Evolutionary conservation across 1,140 invertebrate species (phyloP).

Genomic region (Micrasema longulum): DNA sequence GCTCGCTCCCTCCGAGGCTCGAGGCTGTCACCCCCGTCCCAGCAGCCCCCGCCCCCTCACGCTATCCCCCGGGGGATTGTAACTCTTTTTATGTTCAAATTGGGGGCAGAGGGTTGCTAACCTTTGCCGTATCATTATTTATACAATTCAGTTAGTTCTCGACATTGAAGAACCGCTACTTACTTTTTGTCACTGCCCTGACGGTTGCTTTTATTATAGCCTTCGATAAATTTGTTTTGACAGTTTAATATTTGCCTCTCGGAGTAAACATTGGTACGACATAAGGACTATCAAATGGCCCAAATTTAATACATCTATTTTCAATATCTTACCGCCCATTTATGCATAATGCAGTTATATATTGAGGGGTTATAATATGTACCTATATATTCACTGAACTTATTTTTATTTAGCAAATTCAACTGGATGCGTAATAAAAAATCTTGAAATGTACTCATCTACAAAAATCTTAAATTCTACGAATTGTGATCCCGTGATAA

Average conservation of each 20-base stretch:
- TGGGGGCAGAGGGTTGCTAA: slow-evolving; percentile 48
- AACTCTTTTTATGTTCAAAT: slow-evolving; percentile 54
- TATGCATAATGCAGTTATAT: too few relatives aligned
- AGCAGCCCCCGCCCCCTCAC: slow-evolving; percentile 36
- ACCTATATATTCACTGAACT: too few relatives aligned
- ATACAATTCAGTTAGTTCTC: slow-evolving; percentile 53
- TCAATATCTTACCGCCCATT: too few relatives aligned
- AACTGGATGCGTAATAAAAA: too few relatives aligned
- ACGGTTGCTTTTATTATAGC: slow-evolving; percentile 35
- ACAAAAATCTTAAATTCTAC: too few relatives aligned
- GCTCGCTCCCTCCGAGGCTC: slow-evolving; percentile 11
- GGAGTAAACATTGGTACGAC: slow-evolving; percentile 31
- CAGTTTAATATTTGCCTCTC: slow-evolving; percentile 48
- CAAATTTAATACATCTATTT: slow-evolving; percentile 1
- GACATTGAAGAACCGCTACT: slow-evolving; percentile 35
- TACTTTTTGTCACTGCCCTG: slow-evolving; percentile 37
- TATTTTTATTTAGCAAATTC: too few relatives aligned
- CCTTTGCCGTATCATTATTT: slow-evolving; percentile 55
- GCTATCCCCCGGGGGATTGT: slow-evolving; percentile 54
- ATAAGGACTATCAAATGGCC: slow-evolving; percentile 33
- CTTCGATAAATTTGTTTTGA: slow-evolving; percentile 53
- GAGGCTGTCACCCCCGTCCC: slow-evolving; percentile 2
- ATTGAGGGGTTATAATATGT: too few relatives aligned
- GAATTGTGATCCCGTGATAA: too few relatives aligned
- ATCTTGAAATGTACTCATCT: too few relatives aligned